Evolutionary conservation across 2,888 invertebrate genomes (phyloP), one percentile per base, ranked within the genome.

Genomic region (Herminia tarsipennalis): DNA sequence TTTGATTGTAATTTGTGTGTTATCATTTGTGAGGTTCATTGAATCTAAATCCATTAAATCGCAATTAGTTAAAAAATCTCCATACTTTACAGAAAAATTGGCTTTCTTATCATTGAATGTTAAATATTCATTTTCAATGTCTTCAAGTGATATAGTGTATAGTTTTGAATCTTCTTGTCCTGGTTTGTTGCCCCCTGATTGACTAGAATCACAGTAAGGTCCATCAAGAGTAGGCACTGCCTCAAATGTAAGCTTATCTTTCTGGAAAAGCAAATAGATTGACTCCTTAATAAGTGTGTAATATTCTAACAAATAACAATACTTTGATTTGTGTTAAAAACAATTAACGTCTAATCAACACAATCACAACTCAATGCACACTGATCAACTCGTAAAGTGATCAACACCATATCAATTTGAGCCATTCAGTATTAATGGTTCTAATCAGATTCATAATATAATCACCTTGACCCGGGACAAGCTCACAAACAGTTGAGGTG

Each of bases 161-260:
- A 60, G 34, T 51, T 74, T 78, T 22, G 43, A 25, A 3, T 63
- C 56, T 29, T 66, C 60, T 48, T 65, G 41, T 48, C 49, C 22
- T 46, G 44, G 13, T 41, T 42, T 53, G 4, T 17, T 44, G 27
- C 42, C 47, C 35, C 40, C 36, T 48, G 56, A 65, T 44, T 71
- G 69, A 44, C 42, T 71, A 16, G 70, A 33, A 54, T 78, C 75
- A 74, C 85, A 87, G 51, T 61, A 80, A 16, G 88, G 87, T 17
- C 90, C 89, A 77, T 84, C 84, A 67, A 92, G 70, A 28, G 92
- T 93, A 33, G 94, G 94, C 35, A 94, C 75, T 27, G 94, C 93
- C 68, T 85, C 81, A 70, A 88, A 88, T 34, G 86, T 86, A 25
- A 94, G 81, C 53, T 93, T 88, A 28, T 92, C 92, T 78, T 86